phyloP scores from a whole-genome alignment of 2,797 vertebrate genomes.

The Hippopotamyrus pictus region DNA sequence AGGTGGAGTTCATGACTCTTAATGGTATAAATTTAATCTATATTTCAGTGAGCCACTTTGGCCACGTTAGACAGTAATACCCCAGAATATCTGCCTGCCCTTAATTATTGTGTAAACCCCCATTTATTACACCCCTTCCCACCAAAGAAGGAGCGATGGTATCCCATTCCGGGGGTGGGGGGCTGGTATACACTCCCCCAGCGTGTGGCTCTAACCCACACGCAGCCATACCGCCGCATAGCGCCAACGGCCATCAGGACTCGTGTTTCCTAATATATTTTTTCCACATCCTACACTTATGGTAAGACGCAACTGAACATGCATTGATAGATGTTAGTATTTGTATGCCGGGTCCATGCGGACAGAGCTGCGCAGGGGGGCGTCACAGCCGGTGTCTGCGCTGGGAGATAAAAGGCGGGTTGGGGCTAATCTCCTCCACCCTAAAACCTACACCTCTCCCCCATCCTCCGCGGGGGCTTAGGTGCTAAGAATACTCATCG shows the following conservation, averaged over 20 bases:
- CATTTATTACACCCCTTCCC: not conserved
- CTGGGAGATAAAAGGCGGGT: not conserved
- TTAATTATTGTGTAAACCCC: not conserved
- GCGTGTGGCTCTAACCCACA: not conserved
- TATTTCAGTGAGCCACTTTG: not conserved
- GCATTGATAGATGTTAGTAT: not conserved
- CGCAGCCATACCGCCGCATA: not conserved
- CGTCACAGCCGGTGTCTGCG: not conserved
- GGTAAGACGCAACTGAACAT: not conserved
- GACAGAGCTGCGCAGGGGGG: not conserved
- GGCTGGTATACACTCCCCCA: not conserved
- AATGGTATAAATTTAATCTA: not conserved
- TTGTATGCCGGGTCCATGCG: not conserved
- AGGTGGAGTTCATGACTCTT: not conserved
- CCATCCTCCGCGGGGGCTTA: not conserved
- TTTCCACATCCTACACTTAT: not conserved
- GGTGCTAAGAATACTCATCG: not conserved
- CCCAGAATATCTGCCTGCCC: not conserved
- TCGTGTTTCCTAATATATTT: not conserved
- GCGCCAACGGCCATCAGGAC: not conserved
- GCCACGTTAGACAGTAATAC: not conserved
- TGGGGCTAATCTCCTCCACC: not conserved
- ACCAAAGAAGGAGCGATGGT: not conserved
- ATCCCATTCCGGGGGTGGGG: not conserved
- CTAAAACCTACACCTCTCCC: not conserved